Conservation (phyloP, 2,113 vertebrate species). For the Sprattus sprattus region DNA sequence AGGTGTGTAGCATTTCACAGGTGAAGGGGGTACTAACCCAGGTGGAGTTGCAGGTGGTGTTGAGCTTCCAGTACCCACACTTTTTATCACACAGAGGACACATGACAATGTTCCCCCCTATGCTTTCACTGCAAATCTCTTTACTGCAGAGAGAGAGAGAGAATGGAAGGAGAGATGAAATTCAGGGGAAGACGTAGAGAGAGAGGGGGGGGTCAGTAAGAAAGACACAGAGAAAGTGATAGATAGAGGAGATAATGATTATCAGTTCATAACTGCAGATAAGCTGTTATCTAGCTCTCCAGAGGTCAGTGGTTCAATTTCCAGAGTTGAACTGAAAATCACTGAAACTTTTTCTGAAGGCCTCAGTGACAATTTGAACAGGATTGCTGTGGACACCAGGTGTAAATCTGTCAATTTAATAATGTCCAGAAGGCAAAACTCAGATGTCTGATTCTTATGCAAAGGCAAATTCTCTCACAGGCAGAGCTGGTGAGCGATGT, state of each 20-base stretch:
- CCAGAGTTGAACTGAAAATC: neutral
- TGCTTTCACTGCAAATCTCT: constrained; percentile 90
- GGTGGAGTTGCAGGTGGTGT: constrained; percentile 89
- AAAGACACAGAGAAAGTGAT: neutral
- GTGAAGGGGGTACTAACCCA: constrained; percentile 58
- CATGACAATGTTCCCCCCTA: constrained; percentile 83
- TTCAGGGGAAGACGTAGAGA: neutral
- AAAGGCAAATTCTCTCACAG: neutral
- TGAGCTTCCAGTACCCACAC: constrained; percentile 92
- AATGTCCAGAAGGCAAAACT: neutral
- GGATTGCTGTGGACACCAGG: neutral
- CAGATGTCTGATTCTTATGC: neutral
- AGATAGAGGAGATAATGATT: constrained; percentile 9
- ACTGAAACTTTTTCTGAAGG: neutral
- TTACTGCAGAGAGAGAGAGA: constrained; percentile 77
- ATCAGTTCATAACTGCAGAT: neutral
- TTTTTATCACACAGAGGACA: constrained; percentile 96
- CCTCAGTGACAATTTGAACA: neutral
- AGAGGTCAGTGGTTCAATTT: neutral
- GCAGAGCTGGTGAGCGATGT: neutral
- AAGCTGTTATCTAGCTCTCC: neutral
- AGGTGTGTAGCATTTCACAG: neutral
- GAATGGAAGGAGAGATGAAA: too few relatives aligned
- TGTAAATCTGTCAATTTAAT: neutral
- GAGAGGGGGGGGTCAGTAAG: neutral